Conservation (phyloP, 2,888 invertebrate genomes). For the Fabriciana adippe region DNA sequence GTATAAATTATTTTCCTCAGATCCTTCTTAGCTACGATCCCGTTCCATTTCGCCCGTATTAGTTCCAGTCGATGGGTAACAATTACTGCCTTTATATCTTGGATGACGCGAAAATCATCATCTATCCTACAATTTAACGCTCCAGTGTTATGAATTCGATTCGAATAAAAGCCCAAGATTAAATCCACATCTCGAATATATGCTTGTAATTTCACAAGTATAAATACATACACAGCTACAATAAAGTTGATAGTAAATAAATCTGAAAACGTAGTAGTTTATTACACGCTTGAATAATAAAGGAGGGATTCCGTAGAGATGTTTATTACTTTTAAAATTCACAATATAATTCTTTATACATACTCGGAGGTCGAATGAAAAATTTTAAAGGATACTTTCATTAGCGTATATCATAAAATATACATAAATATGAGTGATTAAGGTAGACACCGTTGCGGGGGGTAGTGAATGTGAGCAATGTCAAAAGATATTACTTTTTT, state of each 20-base stretch:
- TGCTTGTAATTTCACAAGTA: background rate
- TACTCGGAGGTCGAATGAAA: slow-evolving; percentile 53
- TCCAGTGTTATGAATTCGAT: slow-evolving; percentile 67
- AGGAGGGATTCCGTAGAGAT: slow-evolving; percentile 39
- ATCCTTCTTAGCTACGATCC: slow-evolving; percentile 75
- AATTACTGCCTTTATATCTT: slow-evolving; percentile 78
- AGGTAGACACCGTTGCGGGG: slow-evolving; percentile 67
- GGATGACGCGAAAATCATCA: slow-evolving; percentile 80
- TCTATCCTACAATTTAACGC: slow-evolving; percentile 77
- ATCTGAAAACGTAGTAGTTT: slow-evolving; percentile 33
- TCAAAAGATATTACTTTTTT: slow-evolving; percentile 63
- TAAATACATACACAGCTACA: background rate
- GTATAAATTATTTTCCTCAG: slow-evolving; percentile 80
- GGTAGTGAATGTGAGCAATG: slow-evolving; percentile 52
- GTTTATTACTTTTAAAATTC: slow-evolving; percentile 49
- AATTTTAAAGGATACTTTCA: slow-evolving; percentile 61
- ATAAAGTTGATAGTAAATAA: slow-evolving; percentile 16
- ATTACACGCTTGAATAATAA: slow-evolving; percentile 41
- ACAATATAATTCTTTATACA: slow-evolving; percentile 50
- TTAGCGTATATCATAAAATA: slow-evolving; percentile 67
- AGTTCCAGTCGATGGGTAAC: slow-evolving; percentile 81
- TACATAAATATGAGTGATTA: slow-evolving; percentile 76
- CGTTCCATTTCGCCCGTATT: slow-evolving; percentile 80
- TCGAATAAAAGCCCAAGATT: slow-evolving; percentile 55
- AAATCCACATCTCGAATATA: slow-evolving; percentile 10